phyloP scores from a whole-genome alignment of 2,113 vertebrate species.

The Anarhynchus alexandrinus region DNA sequence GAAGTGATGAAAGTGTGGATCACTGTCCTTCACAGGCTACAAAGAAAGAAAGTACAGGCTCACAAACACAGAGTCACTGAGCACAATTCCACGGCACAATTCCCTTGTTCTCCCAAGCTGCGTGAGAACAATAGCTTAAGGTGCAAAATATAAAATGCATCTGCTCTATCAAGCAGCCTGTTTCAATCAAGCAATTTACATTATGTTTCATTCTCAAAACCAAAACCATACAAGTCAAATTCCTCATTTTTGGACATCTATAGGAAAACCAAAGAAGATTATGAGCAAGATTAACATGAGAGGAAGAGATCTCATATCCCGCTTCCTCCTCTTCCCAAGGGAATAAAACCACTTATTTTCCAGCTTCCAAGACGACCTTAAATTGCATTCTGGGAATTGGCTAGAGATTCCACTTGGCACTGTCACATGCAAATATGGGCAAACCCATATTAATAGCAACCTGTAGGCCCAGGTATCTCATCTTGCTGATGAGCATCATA shows the following conservation, averaged over 20 bases:
- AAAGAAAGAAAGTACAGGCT: conserved; percentile 73
- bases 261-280: not conserved
- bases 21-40: conserved; percentile 91
- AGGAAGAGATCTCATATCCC: not conserved
- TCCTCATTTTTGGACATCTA: not conserved
- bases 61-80: not conserved
- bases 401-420: not conserved
- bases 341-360: not conserved
- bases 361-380: not conserved
- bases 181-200: not conserved
- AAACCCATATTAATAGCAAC: not conserved
- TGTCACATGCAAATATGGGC: not conserved
- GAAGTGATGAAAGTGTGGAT: conserved; percentile 98
- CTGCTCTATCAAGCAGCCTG: not conserved
- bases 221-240: not conserved
- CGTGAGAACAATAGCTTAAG: not conserved
- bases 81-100: not conserved
- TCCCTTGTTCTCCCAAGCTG: not conserved
- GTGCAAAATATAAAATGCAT: not conserved
- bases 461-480: not conserved
- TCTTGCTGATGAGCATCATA: not conserved
- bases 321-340: not conserved
- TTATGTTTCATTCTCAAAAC: not conserved
- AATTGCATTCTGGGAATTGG: not conserved
- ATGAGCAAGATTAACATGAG: not conserved